Evolutionary conservation across 2,113 vertebrate species (phyloP).

Genomic region (Hippoglossus stenolepis): DNA sequence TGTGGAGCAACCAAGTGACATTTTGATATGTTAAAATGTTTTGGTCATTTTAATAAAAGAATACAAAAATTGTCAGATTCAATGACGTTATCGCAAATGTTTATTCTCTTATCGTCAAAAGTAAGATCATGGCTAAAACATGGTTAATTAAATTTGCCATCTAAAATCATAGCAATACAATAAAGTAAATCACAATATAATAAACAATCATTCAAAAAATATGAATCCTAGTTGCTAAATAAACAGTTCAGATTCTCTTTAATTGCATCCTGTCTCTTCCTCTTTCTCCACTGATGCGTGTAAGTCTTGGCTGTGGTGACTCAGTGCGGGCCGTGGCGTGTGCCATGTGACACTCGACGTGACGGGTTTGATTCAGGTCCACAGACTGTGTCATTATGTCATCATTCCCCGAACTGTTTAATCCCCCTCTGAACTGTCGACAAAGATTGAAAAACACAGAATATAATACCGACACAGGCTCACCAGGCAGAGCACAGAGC

Average conservation of each 20-base stretch:
- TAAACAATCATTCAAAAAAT: background rate
- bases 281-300: constrained; percentile 28
- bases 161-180: background rate
- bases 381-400: constrained; percentile 30
- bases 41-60: background rate
- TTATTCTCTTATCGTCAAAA: background rate
- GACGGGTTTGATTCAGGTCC: too few species aligned
- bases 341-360: background rate
- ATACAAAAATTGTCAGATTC: background rate
- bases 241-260: background rate
- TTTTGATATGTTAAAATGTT: too few species aligned
- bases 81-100: background rate
- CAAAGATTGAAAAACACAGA: constrained; percentile 6
- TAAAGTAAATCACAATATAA: background rate
- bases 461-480: too few species aligned
- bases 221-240: background rate
- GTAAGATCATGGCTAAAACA: background rate
- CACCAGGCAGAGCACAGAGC: constrained; percentile 7
- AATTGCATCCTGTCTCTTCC: constrained; percentile 8
- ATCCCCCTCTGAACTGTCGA: constrained; percentile 11
- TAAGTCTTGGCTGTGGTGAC: constrained; percentile 13
- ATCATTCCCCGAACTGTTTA: constrained; percentile 9
- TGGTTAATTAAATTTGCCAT: background rate
- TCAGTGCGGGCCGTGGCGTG: background rate
- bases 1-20: too few species aligned